Base-by-base conservation (phyloP, 2,797 vertebrate genomes). In the Champsocephalus esox region DNA sequence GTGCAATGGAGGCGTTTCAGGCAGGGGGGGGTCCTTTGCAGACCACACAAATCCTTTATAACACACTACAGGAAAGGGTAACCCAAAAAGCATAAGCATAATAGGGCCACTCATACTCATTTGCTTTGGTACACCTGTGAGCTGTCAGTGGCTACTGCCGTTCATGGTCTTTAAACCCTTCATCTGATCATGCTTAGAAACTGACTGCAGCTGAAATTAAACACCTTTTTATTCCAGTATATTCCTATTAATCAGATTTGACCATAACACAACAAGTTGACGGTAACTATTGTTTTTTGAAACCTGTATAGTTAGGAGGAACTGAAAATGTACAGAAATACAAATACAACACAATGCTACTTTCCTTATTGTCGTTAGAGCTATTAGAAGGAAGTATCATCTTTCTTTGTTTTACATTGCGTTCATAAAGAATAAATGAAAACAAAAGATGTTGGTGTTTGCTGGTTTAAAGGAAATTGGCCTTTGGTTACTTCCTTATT, bases 251-350 rank as follows among this genome's bases (percentile, higher is more conserved):
- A 34, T n/a, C 44, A 8, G 14, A 12, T 54, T 11, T 38, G n/a
- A 12, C 38, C 6, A 0, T 46, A 46, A 28, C 10, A 4, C 34
- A 50, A 41, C 43, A 41, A 1, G 12, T 41, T 38, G 41, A 63
- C 54, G 51, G 14, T 8, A 45, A 46, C 12, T 6, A 16, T 5
- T 43, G 46, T 70, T 72, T 81, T 69, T 55, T 69, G 52, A 66
- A 44, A 4, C 9, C 12, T 12, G 16, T 12, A 49, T 9, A 9
- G 3, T 32, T 6, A 19, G 3, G 46, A 68, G 79, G 81, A 87
- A 85, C 19, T 84, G 75, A 81, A 82, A 77, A 32, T 5, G 28
- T 41, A 82, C 21, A 77, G 77, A 60, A 60, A 52, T 24, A 52
- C 16, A 79, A 77, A 63, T 68, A 16, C 34, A 74, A 67, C 19